Percentiles rank a stretch among this genome's conserved stretches.
Evolutionary conservation across 1,140 invertebrate genomes (phyloP).

Genomic region (Drosophila funebris): DNA sequence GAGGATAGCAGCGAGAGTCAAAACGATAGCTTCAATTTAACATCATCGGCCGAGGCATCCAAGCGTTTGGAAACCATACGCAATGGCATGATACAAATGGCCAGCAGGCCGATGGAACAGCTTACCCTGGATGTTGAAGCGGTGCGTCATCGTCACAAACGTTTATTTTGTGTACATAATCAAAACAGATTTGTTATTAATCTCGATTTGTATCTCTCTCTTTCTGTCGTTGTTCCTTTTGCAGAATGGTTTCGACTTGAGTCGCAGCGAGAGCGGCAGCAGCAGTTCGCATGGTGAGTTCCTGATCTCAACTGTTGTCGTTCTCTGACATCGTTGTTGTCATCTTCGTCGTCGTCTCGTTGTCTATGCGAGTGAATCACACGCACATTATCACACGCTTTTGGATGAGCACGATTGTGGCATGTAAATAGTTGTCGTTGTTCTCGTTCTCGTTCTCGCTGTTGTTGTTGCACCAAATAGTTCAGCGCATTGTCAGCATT

Average conservation of each 20-base stretch:
- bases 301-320: slow-evolving; percentile 36
- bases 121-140: slow-evolving; percentile 86
- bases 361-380: slow-evolving; percentile 44
- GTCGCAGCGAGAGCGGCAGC: slow-evolving; percentile 72
- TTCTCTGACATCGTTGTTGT: background rate
- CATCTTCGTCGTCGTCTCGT: slow-evolving; percentile 21
- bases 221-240: background rate
- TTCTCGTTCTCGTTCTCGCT: background rate
- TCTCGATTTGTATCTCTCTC: background rate
- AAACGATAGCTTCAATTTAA: slow-evolving; percentile 70
- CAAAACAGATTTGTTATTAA: slow-evolving; percentile 1
- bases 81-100: slow-evolving; percentile 67
- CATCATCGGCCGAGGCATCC: slow-evolving; percentile 63
- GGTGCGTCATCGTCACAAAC: slow-evolving; percentile 84
- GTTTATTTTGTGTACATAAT: background rate
- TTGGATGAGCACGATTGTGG: slow-evolving; percentile 32
- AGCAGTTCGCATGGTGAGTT: slow-evolving; percentile 64
- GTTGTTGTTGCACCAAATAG: slow-evolving; percentile 30
- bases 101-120: slow-evolving; percentile 50
- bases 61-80: slow-evolving; percentile 73
- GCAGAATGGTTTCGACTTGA: slow-evolving; percentile 88
- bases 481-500: slow-evolving; percentile 33
- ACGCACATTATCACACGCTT: slow-evolving; percentile 44
- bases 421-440: slow-evolving; percentile 36
- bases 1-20: slow-evolving; percentile 66